Percentiles rank a stretch among this genome's conserved stretches.
Evolutionary conservation across 1,140 invertebrate genomes (phyloP).

Genomic region (Pachyrhynchus sulphureomaculatus): DNA sequence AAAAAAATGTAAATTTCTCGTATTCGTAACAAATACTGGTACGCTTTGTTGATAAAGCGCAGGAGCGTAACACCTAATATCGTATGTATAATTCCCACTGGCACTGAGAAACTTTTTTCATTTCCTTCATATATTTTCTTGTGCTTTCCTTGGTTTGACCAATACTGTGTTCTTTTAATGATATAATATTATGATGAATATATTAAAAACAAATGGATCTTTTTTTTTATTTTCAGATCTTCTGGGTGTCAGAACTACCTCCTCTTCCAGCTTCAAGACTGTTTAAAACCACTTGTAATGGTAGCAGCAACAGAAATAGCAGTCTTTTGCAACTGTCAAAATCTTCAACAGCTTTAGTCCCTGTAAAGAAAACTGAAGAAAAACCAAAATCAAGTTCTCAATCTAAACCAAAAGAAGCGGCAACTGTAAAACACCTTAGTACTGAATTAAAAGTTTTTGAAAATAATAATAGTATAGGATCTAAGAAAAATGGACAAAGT

Average conservation of each 20-base stretch:
- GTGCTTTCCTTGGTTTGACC: no score
- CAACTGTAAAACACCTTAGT: conserved; percentile 35
- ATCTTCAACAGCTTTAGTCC: conserved; percentile 39
- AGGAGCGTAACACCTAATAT: no score
- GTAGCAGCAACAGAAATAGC: conserved; percentile 6
- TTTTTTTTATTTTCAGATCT: conserved; percentile 46
- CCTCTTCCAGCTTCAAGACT: conserved; percentile 37
- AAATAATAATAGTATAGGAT: conserved; percentile 51
- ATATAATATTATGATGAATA: no score
- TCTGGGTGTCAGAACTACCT: conserved; percentile 44
- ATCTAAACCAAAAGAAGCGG: conserved; percentile 39
- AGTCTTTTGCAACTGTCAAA: conserved; percentile 38
- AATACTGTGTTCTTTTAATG: no score
- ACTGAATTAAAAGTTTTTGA: conserved; percentile 44
- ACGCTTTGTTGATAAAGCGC: no score
- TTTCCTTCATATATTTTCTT: no score
- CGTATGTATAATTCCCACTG: no score
- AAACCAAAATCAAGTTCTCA: conserved; percentile 41
- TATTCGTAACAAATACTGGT: no score
- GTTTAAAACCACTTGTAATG: conserved; percentile 27
- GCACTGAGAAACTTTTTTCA: no score
- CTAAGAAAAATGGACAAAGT: conserved; percentile 48
- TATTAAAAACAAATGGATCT: no score
- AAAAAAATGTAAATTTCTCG: no score
- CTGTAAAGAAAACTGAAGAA: conserved; percentile 37